Evolutionary conservation across 1,140 invertebrate genomes (phyloP).

Genomic region (Rhynchophorus ferrugineus): DNA sequence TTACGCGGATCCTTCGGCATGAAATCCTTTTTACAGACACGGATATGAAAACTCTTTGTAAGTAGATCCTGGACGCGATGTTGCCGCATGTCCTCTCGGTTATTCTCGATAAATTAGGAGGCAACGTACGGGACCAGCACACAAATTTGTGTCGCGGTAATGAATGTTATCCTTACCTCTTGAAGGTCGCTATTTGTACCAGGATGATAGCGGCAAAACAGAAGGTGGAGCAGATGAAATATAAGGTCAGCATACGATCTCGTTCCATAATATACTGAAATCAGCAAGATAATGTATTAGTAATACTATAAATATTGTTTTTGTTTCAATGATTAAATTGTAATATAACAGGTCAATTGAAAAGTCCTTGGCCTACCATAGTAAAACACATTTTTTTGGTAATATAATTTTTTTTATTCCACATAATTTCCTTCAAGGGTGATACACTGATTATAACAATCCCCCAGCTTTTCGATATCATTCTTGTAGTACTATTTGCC

Average conservation of each 20-base stretch:
- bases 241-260: constrained; percentile 76
- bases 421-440: no score
- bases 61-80: neutral
- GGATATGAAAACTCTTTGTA: neutral
- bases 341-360: no score
- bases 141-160: neutral
- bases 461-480: no score
- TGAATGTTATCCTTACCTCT: constrained; percentile 51
- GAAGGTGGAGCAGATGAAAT: constrained; percentile 74
- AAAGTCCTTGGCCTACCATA: no score
- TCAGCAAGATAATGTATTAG: constrained; percentile 17
- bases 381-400: no score
- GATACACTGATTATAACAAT: no score
- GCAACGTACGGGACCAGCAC: neutral
- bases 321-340: no score
- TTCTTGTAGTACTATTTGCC: no score
- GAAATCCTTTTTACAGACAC: neutral
- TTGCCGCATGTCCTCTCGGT: neutral
- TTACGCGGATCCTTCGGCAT: neutral
- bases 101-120: neutral
- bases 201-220: constrained; percentile 58
- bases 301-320: no score
- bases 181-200: constrained; percentile 60
- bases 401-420: no score
- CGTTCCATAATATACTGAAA: constrained; percentile 68